Conservation (phyloP, 2,113 vertebrate species). For the Chaenogobius annularis region DNA sequence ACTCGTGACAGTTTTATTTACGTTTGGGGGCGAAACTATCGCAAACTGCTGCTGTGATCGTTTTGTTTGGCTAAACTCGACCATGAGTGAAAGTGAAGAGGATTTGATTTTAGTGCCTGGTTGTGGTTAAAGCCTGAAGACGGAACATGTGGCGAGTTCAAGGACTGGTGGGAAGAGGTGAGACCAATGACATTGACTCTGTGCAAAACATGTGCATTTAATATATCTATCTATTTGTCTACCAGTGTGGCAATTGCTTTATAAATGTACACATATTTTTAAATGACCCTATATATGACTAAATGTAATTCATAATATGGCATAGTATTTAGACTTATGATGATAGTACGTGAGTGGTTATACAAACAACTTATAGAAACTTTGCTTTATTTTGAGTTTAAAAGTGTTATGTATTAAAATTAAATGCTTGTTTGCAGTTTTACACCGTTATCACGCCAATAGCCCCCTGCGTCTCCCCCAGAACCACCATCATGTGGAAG, state of each 20-base stretch:
- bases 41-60: rapidly evolving
- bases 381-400: no score
- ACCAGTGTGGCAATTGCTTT: no score
- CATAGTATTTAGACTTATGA: background rate
- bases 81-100: conserved; percentile 16
- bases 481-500: conserved; percentile 76
- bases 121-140: conserved; percentile 8
- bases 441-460: conserved; percentile 71
- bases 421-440: conserved; percentile 40
- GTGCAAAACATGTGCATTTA: no score
- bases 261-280: background rate
- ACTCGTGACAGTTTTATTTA: conserved; percentile 38
- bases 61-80: background rate
- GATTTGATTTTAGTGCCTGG: background rate
- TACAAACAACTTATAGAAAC: background rate
- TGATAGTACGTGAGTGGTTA: background rate
- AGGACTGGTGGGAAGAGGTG: conserved; percentile 74
- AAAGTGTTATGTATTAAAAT: background rate
- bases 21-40: rapidly evolving
- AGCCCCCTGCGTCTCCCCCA: conserved; percentile 68
- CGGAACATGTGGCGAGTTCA: conserved; percentile 75
- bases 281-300: background rate
- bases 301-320: background rate
- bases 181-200: conserved; percentile 26
- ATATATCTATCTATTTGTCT: no score